Evolutionary conservation across 2,797 vertebrate genomes (phyloP).

Genomic region (Rhincodon typus): DNA sequence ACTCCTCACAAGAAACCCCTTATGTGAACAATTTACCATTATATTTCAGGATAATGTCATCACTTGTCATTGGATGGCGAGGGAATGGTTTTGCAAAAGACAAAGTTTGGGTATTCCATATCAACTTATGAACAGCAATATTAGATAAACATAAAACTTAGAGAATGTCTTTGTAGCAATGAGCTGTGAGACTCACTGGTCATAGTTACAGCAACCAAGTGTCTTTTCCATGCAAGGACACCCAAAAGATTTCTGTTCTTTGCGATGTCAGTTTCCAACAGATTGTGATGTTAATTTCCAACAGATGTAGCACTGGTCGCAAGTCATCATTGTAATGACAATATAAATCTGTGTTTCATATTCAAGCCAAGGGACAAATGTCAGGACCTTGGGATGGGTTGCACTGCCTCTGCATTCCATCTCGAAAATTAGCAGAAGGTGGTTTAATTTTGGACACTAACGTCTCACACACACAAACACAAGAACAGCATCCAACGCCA

Average conservation of each 20-base stretch:
- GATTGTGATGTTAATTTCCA: not conserved
- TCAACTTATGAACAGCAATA: not conserved
- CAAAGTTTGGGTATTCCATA: not conserved
- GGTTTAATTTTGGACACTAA: not conserved
- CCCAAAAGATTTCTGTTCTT: not conserved
- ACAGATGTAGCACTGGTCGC: not conserved
- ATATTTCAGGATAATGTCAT: not conserved
- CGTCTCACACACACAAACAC: not conserved
- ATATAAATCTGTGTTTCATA: not conserved
- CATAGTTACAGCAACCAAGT: not conserved
- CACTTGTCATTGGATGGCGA: not conserved
- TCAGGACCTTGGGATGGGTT: not conserved
- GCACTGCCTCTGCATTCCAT: not conserved
- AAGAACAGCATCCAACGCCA: not conserved
- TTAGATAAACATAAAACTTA: not conserved
- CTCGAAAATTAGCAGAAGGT: not conserved
- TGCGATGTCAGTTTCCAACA: not conserved
- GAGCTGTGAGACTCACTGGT: not conserved
- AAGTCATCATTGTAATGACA: not conserved
- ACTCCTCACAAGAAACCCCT: not conserved
- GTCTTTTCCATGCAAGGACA: not conserved
- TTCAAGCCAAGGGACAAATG: not conserved
- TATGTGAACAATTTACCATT: not conserved
- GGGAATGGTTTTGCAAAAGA: not conserved
- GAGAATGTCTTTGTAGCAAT: not conserved